phyloP scores from a whole-genome alignment of 2,113 vertebrate species.

The Plecotus auritus region DNA sequence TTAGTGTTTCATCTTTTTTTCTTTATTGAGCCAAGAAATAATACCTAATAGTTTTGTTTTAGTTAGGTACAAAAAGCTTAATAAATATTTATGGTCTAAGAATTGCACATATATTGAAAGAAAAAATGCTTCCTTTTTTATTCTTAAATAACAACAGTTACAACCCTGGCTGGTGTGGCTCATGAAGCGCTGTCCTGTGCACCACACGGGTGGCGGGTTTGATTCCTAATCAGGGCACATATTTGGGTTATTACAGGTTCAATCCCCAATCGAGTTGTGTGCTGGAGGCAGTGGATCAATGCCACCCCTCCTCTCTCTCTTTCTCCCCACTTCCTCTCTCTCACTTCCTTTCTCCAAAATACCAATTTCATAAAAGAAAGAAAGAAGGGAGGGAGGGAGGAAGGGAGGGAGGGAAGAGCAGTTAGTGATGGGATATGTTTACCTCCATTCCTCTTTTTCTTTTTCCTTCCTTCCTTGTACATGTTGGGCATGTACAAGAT shows the following conservation, averaged over 20 bases:
- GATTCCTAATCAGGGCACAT: background rate
- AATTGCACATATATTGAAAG: background rate
- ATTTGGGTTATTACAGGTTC: too few relatives aligned
- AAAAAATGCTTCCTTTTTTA: background rate
- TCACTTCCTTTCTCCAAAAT: too few relatives aligned
- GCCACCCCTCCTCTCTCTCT: too few relatives aligned
- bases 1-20: background rate
- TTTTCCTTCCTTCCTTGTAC: too few relatives aligned
- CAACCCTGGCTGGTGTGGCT: background rate
- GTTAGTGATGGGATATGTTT: background rate
- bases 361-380: background rate
- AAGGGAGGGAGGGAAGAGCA: background rate
- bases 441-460: background rate
- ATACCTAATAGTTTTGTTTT: background rate
- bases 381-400: too few relatives aligned
- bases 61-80: background rate
- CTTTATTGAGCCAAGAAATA: background rate
- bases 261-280: background rate
- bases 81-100: background rate
- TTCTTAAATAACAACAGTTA: background rate
- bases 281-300: background rate
- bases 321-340: background rate
- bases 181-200: background rate
- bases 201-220: background rate
- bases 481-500: background rate